Evolutionary conservation across 1,140 invertebrate genomes (phyloP).

Genomic region (Bombus terrestris): DNA sequence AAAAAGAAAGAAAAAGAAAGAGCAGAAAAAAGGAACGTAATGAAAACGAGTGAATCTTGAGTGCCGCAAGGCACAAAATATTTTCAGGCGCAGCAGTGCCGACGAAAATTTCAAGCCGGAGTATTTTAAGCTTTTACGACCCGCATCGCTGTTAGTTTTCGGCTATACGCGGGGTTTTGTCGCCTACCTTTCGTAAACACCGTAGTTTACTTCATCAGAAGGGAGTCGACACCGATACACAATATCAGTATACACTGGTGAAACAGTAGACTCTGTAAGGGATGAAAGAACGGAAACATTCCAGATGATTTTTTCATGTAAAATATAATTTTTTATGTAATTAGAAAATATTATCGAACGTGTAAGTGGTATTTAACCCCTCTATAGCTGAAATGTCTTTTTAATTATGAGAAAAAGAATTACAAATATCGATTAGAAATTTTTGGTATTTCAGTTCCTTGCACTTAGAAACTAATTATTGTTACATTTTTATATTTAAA

Average conservation of each 20-base stretch:
- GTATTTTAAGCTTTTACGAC: conserved; percentile 11
- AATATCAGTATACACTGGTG: neutral
- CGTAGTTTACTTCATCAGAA: conserved; percentile 32
- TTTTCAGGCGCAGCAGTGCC: neutral
- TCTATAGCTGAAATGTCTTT: neutral
- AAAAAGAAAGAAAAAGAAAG: too few species aligned
- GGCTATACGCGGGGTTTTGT: neutral
- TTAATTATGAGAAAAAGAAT: neutral
- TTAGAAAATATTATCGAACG: neutral
- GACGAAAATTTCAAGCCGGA: neutral
- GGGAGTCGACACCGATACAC: conserved; percentile 14
- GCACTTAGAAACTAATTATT: too few species aligned
- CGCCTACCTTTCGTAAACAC: conserved; percentile 15
- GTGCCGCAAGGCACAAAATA: neutral
- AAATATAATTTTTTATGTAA: neutral
- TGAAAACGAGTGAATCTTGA: conserved; percentile 5
- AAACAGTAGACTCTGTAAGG: neutral
- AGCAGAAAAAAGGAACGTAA: neutral
- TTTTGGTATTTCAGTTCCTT: too few species aligned
- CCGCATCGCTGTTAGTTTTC: neutral
- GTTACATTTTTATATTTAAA: too few species aligned
- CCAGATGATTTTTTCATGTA: neutral
- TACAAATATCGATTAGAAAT: too few species aligned
- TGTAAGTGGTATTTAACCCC: neutral
- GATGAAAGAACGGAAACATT: conserved; percentile 28